Conservation (phyloP, 92 coral and sea anemone genomes). For the Porites cylindrica region DNA sequence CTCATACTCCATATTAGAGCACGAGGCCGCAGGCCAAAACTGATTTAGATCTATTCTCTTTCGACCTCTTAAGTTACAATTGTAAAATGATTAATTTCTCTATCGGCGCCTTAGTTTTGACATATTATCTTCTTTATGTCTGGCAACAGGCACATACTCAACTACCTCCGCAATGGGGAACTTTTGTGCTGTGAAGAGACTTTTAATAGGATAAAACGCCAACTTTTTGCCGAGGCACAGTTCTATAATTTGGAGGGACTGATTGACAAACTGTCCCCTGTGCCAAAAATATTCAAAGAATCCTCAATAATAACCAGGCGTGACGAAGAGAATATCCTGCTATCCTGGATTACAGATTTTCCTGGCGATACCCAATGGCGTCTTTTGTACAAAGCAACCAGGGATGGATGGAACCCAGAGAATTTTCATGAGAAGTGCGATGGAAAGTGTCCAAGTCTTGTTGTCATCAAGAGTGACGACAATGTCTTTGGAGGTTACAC, state of each 20-base stretch:
- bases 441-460: constrained; percentile 56
- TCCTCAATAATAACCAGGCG: constrained; percentile 9
- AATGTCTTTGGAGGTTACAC: constrained; percentile 67
- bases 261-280: not conserved
- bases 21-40: too few relatives aligned
- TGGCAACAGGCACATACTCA: constrained; percentile 2
- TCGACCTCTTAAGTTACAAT: too few relatives aligned
- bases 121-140: not conserved
- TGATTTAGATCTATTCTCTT: too few relatives aligned
- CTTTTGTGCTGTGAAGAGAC: not conserved
- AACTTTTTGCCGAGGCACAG: constrained; percentile 1
- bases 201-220: not conserved
- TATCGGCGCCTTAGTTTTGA: not conserved
- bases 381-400: constrained; percentile 42
- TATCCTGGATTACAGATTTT: constrained; percentile 47
- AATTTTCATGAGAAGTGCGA: constrained; percentile 68
- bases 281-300: not conserved
- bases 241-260: not conserved
- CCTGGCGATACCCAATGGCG: not conserved
- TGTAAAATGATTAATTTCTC: too few relatives aligned
- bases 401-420: not conserved
- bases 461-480: constrained; percentile 24
- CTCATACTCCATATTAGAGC: too few relatives aligned
- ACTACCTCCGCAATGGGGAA: constrained; percentile 19
- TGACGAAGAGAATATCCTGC: constrained; percentile 43